Evolutionary conservation across 2,888 invertebrate genomes (phyloP).

Genomic region (Agonopterix heracliana): DNA sequence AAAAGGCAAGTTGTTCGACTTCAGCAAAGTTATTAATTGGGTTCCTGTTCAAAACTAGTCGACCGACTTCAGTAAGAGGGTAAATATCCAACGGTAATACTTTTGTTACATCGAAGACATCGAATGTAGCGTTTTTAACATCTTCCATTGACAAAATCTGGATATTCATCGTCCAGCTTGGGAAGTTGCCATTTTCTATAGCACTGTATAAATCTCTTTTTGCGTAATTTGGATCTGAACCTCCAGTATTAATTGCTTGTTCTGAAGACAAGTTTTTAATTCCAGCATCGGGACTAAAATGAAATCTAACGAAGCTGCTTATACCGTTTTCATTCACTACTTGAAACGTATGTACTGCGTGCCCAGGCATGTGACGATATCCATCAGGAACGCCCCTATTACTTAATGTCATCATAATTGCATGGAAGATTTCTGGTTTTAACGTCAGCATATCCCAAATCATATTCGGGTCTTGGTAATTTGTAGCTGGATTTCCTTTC

Average conservation of each 20-base stretch:
- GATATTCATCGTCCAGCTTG: slow-evolving; percentile 58
- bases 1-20: slow-evolving; percentile 69
- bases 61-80: slow-evolving; percentile 66
- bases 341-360: slow-evolving; percentile 92
- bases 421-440: slow-evolving; percentile 80
- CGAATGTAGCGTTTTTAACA: slow-evolving; percentile 42
- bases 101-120: slow-evolving; percentile 66
- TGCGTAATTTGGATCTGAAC: slow-evolving; percentile 87
- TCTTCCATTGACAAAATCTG: slow-evolving; percentile 55
- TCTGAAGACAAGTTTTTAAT: slow-evolving; percentile 82
- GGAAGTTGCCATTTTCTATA: slow-evolving; percentile 79
- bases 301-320: slow-evolving; percentile 88
- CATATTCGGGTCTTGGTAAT: slow-evolving; percentile 25
- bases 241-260: slow-evolving; percentile 77
- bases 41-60: slow-evolving; percentile 62
- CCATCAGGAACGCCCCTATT: slow-evolving; percentile 94
- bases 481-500: slow-evolving; percentile 74
- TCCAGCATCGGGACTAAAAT: slow-evolving; percentile 90
- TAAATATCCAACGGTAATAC: slow-evolving; percentile 58
- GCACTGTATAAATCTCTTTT: slow-evolving; percentile 89
- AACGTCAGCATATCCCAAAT: slow-evolving; percentile 71
- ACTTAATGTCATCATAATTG: slow-evolving; percentile 84
- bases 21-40: slow-evolving; percentile 67
- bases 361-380: slow-evolving; percentile 91
- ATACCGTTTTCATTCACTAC: slow-evolving; percentile 83